These are phyloP conservation scores for Dryococelus australis DNA, from an alignment of 2,888 invertebrate species.

Conservation along the genomic window DNA sequence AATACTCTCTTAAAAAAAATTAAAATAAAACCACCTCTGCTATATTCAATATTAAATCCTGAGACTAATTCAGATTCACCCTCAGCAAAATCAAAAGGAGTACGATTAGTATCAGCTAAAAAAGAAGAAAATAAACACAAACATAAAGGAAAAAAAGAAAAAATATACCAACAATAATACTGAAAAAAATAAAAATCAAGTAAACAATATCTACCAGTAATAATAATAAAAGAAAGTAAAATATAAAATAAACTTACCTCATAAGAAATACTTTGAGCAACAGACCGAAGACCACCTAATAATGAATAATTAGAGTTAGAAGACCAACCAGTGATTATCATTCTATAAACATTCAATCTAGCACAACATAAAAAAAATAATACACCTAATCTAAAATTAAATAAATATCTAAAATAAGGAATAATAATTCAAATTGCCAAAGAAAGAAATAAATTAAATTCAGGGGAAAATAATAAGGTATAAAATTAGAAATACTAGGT, in stretches of 20 bases:
- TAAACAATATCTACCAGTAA: background rate
- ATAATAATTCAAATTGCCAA: too few relatives aligned
- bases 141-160: background rate
- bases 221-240: background rate
- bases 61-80: slow-evolving; percentile 21
- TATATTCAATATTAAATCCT: slow-evolving; percentile 18
- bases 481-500: too few relatives aligned
- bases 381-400: background rate
- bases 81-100: slow-evolving; percentile 16
- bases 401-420: background rate
- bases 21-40: background rate
- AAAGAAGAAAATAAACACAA: background rate
- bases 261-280: background rate
- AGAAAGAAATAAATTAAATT: too few relatives aligned
- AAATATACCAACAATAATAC: background rate
- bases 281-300: background rate
- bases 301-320: background rate
- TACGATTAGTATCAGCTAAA: background rate
- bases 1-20: slow-evolving; percentile 56
- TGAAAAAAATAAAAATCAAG: background rate
- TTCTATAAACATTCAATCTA: background rate
- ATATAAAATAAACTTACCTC: background rate
- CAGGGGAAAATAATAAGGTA: too few relatives aligned
- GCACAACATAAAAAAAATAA: background rate
- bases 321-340: background rate